Conservation (phyloP, 2,797 vertebrate species). For the Spinibarbus caldwelli region DNA sequence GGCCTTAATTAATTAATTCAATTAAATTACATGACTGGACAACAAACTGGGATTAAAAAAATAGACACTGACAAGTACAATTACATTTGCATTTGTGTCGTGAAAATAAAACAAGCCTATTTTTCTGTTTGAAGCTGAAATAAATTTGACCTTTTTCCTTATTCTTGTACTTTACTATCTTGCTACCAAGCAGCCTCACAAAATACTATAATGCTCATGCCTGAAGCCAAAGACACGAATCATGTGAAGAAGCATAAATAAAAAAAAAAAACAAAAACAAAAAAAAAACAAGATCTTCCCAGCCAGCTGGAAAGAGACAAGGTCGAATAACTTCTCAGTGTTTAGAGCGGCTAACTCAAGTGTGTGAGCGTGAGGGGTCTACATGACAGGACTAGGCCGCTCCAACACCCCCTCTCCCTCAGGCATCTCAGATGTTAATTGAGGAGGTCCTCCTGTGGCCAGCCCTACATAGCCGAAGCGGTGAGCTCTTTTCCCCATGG, state of each 20-base stretch:
- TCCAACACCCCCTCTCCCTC: conserved; percentile 57
- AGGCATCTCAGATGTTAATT: conserved; percentile 73
- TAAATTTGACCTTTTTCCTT: not conserved
- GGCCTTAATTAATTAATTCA: not conserved
- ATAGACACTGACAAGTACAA: not conserved
- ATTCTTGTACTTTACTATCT: not conserved
- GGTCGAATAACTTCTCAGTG: conserved; percentile 7
- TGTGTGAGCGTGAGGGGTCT: conserved; percentile 2
- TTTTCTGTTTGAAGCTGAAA: not conserved
- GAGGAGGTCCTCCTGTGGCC: conserved; percentile 66
- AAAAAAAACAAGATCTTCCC: not conserved
- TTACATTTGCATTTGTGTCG: no score
- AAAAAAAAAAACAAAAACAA: no score
- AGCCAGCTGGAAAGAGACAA: conserved; percentile 7
- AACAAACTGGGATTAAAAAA: not conserved
- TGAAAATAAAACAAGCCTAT: not conserved
- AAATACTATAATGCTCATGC: not conserved
- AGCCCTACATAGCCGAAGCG: conserved; percentile 68
- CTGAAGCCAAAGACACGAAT: not conserved
- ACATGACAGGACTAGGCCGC: conserved; percentile 58
- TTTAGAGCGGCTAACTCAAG: not conserved
- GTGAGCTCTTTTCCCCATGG: conserved; percentile 37
- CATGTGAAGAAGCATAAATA: not conserved
- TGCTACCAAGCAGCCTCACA: not conserved
- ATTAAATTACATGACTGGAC: not conserved